A percentile compares a stretch with the other conserved stretches of the same genome.
These are phyloP conservation scores for Epinephelus fuscoguttatus DNA, from an alignment of 2,113 vertebrate species.

Conservation along the genomic window DNA sequence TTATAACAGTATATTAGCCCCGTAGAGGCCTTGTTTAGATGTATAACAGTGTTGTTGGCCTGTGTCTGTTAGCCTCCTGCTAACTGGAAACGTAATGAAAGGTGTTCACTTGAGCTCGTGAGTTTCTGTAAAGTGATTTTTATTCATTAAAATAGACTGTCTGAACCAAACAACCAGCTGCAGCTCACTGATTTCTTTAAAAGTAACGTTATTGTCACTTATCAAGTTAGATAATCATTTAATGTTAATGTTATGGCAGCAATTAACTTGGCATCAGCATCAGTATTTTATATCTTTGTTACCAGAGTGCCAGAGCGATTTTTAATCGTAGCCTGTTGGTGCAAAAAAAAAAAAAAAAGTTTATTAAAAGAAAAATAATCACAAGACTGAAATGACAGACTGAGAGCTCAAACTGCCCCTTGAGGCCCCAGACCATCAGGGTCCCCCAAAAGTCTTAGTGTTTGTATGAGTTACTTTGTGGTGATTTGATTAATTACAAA, in stretches of 20 bases:
- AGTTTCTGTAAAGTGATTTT: background rate
- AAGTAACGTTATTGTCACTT: no score
- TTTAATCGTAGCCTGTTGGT: no score
- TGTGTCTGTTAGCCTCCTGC: background rate
- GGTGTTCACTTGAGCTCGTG: background rate
- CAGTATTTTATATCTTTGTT: no score
- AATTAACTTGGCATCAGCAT: no score
- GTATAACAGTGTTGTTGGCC: background rate
- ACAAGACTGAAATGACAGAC: background rate
- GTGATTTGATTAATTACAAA: background rate
- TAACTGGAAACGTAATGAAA: constrained; percentile 15
- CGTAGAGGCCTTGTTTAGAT: background rate
- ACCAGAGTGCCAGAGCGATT: no score
- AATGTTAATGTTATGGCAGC: no score
- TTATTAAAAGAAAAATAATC: no score
- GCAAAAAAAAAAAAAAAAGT: no score
- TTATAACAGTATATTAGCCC: fast-evolving
- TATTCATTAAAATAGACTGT: background rate
- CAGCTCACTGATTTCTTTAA: background rate
- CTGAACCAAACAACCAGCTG: no score
- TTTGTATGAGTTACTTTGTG: background rate
- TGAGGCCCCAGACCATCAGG: background rate
- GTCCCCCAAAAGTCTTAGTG: no score
- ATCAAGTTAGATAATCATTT: background rate
- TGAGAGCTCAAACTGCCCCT: background rate